A percentile compares a stretch with the other conserved stretches of the same genome.
phyloP scores from a whole-genome alignment of 92 coral and sea anemone genomes.

The Epizoanthus ramosus region DNA sequence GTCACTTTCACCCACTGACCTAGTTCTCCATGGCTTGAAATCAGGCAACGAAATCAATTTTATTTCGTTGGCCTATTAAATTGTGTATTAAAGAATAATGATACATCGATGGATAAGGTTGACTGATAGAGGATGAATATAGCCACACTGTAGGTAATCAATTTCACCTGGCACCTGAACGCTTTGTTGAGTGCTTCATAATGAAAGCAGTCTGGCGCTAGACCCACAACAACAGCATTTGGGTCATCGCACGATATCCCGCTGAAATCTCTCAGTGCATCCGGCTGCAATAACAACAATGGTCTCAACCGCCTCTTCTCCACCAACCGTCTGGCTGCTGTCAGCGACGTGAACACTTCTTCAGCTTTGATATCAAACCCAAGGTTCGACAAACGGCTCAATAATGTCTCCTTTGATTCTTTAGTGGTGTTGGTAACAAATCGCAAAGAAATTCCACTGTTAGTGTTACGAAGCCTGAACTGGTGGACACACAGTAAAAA shows the following conservation, averaged over 20 bases:
- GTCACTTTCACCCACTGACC: too few relatives aligned
- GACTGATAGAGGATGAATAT: too few relatives aligned
- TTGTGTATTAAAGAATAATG: too few relatives aligned
- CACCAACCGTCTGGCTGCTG: slow-evolving; percentile 86
- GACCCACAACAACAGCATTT: slow-evolving; percentile 90
- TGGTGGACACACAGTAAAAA: too few relatives aligned
- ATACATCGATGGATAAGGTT: too few relatives aligned
- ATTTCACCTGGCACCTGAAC: slow-evolving; percentile 65
- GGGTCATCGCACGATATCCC: slow-evolving; percentile 73
- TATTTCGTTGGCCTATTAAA: too few relatives aligned
- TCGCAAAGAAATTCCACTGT: slow-evolving; percentile 77
- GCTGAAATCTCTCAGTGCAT: slow-evolving; percentile 81
- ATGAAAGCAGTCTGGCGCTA: slow-evolving; percentile 87
- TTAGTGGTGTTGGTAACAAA: slow-evolving; percentile 98
- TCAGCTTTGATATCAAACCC: slow-evolving; percentile 82
- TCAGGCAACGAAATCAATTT: too few relatives aligned
- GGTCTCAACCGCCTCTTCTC: slow-evolving; percentile 76
- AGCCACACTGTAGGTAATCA: not conserved
- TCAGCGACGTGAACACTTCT: slow-evolving; percentile 93
- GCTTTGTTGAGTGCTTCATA: slow-evolving; percentile 87
- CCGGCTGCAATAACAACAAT: slow-evolving; percentile 73
- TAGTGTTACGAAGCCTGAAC: slow-evolving; percentile 74
- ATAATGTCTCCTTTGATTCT: slow-evolving; percentile 83
- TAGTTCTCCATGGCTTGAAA: too few relatives aligned
- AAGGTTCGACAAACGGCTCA: slow-evolving; percentile 66